Evolutionary conservation across 2,113 vertebrate genomes (phyloP).

Genomic region (Dipodomys merriami): DNA sequence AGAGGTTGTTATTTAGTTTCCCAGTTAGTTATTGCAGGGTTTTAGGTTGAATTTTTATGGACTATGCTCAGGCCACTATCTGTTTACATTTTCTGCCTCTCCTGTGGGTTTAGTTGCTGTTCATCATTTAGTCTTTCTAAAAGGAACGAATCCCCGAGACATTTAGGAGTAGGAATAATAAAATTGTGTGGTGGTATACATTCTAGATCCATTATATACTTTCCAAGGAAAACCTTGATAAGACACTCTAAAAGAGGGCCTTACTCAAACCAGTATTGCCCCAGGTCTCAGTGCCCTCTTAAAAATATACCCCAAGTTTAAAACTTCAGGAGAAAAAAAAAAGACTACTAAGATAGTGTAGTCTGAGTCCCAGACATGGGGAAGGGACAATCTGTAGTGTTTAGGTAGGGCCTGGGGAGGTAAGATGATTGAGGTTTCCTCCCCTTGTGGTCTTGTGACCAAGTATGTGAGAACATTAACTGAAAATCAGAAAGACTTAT

Average conservation of each 20-base stretch:
- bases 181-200: slow-evolving; percentile 15
- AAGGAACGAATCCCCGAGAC: slow-evolving; percentile 19
- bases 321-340: neutral
- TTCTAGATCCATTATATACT: slow-evolving; percentile 22
- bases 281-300: neutral
- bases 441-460: neutral
- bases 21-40: neutral
- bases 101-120: neutral
- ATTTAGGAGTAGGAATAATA: slow-evolving; percentile 20
- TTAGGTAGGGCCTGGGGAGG: neutral
- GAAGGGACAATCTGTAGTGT: neutral
- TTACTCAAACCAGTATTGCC: neutral
- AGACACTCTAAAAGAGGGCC: neutral
- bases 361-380: neutral
- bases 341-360: neutral
- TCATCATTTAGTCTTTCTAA: slow-evolving; percentile 5
- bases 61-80: neutral
- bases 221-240: neutral
- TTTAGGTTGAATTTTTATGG: neutral
- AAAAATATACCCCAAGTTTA: neutral
- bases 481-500: neutral
- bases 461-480: neutral
- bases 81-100: neutral
- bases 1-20: neutral
- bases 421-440: neutral